Conservation (phyloP, 2,797 vertebrate species). For the Phalloptychus januarius region DNA sequence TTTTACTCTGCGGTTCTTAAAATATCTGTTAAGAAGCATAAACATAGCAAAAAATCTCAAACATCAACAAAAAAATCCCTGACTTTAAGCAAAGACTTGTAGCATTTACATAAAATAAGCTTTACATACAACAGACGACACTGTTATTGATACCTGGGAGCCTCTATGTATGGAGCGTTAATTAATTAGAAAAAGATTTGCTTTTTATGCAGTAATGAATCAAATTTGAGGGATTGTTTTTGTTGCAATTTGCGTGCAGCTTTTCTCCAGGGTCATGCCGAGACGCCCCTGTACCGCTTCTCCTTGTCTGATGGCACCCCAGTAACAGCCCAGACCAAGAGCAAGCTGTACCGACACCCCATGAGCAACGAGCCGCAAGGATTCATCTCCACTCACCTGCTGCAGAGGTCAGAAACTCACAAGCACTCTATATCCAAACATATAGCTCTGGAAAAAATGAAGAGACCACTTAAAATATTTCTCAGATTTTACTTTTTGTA, state of each 20-base stretch:
- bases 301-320: slow-evolving; percentile 94
- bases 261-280: slow-evolving; percentile 91
- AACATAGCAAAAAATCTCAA: too few species aligned
- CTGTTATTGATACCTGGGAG: neutral
- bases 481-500: too few species aligned
- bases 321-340: slow-evolving; percentile 96
- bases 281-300: slow-evolving; percentile 94
- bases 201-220: neutral
- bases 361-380: slow-evolving; percentile 91
- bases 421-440: neutral
- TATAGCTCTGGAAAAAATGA: too few species aligned
- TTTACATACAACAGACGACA: neutral
- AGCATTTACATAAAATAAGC: too few species aligned
- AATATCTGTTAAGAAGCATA: too few species aligned
- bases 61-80: too few species aligned
- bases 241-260: slow-evolving; percentile 72
- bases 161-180: neutral
- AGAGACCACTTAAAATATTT: too few species aligned
- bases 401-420: slow-evolving; percentile 88
- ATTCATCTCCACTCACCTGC: slow-evolving; percentile 95
- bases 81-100: too few species aligned
- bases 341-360: slow-evolving; percentile 91
- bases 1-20: too few species aligned
- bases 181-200: neutral
- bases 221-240: neutral